Evolutionary conservation across 2,888 invertebrate species (phyloP).

Genomic region (Lasioglossum calceatum): DNA sequence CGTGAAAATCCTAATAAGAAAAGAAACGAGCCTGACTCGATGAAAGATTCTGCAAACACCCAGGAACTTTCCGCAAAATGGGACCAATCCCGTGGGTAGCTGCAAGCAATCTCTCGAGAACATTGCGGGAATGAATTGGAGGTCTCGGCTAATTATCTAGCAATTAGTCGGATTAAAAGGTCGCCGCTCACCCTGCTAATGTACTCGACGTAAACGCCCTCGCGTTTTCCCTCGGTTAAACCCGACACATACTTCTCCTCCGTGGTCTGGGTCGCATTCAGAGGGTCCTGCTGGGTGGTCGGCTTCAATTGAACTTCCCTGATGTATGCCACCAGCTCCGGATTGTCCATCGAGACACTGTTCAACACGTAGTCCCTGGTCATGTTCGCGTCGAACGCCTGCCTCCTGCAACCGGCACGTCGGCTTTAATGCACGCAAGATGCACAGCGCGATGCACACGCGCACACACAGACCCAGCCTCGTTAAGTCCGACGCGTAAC

Average conservation of each 20-base stretch:
- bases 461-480: background rate
- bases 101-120: background rate
- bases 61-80: background rate
- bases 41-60: background rate
- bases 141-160: background rate
- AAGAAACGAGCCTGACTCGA: background rate
- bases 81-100: background rate
- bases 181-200: constrained; percentile 77
- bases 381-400: constrained; percentile 93
- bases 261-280: constrained; percentile 83
- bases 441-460: background rate
- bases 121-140: background rate
- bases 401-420: constrained; percentile 81
- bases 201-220: constrained; percentile 81
- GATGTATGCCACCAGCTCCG: constrained; percentile 90
- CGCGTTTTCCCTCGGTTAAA: constrained; percentile 84
- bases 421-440: constrained; percentile 50
- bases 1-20: background rate
- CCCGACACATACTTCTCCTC: constrained; percentile 85
- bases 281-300: constrained; percentile 76
- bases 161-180: background rate
- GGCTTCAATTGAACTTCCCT: constrained; percentile 89
- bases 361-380: constrained; percentile 91
- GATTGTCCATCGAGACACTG: constrained; percentile 91
- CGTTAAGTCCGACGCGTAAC: background rate